Percentiles rank a stretch among this genome's conserved stretches.
phyloP scores from a whole-genome alignment of 2,113 vertebrate genomes.

The Prinia subflava region DNA sequence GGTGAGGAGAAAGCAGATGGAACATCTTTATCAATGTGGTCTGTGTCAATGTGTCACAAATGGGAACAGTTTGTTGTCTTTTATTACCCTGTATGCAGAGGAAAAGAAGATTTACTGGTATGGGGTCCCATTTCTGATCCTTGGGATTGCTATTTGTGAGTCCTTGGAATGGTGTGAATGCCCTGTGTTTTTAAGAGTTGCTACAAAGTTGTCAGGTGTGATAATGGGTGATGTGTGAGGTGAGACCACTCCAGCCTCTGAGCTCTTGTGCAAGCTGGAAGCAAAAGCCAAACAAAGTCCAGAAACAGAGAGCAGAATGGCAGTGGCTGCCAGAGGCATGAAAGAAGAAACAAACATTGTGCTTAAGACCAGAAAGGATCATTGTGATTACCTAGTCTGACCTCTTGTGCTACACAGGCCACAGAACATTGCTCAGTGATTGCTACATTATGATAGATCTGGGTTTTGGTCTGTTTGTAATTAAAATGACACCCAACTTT shows the following conservation, averaged over 20 bases:
- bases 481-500: not conserved
- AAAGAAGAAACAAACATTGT: not conserved
- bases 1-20: not conserved
- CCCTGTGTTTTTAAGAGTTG: not conserved
- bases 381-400: not conserved
- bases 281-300: not conserved
- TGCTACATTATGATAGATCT: not conserved
- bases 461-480: not conserved
- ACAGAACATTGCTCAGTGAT: not conserved
- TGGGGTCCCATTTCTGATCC: not conserved
- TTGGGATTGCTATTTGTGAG: not conserved
- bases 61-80: not conserved
- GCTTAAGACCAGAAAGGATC: slow-evolving; percentile 40
- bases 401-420: not conserved
- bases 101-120: not conserved
- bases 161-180: not conserved
- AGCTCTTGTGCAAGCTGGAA: not conserved
- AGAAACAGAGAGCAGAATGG: not conserved
- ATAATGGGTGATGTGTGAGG: not conserved
- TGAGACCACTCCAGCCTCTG: not conserved
- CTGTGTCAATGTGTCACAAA: not conserved
- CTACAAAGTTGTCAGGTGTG: not conserved
- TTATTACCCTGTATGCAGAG: not conserved
- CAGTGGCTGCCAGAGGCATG: not conserved
- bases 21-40: not conserved